Evolutionary conservation across 2,113 vertebrate species (phyloP).

Genomic region (Amphiprion percula): DNA sequence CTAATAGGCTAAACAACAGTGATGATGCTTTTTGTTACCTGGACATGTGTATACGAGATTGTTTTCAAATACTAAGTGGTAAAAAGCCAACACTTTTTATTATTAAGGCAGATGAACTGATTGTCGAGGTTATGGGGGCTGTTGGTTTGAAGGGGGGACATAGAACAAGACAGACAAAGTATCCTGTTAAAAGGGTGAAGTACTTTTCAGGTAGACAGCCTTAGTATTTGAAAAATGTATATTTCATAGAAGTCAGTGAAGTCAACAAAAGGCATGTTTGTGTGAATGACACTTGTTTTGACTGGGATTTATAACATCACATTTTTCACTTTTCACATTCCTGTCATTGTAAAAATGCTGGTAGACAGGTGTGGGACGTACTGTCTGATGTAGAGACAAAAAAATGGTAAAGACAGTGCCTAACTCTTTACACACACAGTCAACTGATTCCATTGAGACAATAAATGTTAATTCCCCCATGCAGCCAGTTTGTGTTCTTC

Average conservation of each 20-base stretch:
- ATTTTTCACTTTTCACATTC: neutral
- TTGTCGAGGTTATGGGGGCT: no score
- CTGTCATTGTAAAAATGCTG: neutral
- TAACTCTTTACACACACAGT: neutral
- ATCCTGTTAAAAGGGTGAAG: neutral
- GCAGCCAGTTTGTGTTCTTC: slow-evolving; percentile 18
- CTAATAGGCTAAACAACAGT: no score
- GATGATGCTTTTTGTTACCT: no score
- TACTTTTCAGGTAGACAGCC: neutral
- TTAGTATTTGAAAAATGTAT: neutral
- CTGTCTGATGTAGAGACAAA: neutral
- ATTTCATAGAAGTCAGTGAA: slow-evolving; percentile 1
- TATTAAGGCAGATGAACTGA: no score
- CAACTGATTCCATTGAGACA: slow-evolving; percentile 7
- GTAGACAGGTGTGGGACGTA: neutral
- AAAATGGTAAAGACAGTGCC: neutral
- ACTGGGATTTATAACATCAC: neutral
- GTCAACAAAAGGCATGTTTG: neutral
- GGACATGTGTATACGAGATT: no score
- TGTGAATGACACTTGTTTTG: neutral
- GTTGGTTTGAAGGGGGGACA: no score
- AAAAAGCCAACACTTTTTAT: no score
- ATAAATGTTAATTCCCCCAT: slow-evolving; percentile 42
- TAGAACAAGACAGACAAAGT: neutral
- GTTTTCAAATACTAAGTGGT: no score